phyloP scores from a whole-genome alignment of 2,797 vertebrate genomes.

The Hylomyscus alleni region DNA sequence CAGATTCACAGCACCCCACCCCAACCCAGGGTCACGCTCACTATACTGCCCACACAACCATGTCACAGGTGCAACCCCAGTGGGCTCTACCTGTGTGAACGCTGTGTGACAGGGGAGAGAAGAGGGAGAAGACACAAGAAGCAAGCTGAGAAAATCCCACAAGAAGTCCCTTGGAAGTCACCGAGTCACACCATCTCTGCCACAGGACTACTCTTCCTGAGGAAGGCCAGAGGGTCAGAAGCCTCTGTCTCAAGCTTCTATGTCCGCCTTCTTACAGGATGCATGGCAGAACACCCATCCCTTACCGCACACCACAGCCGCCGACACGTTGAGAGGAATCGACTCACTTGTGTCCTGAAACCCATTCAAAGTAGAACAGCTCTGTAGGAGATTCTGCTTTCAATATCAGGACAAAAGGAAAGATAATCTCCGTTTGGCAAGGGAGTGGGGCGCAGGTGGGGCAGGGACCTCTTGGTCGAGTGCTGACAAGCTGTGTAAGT shows the following conservation, averaged over 20 bases:
- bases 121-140: background rate
- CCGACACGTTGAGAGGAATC: background rate
- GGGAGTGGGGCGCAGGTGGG: background rate
- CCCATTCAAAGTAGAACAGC: background rate
- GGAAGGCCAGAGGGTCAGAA: background rate
- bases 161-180: background rate
- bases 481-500: background rate
- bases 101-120: background rate
- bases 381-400: no score
- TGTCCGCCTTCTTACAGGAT: background rate
- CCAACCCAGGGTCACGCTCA: background rate
- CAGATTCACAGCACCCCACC: background rate
- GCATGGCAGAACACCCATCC: background rate
- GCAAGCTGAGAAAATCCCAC: background rate
- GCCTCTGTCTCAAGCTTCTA: background rate
- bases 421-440: background rate
- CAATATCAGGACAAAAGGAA: background rate
- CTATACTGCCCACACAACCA: background rate
- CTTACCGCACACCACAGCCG: background rate
- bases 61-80: background rate
- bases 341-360: constrained; percentile 23
- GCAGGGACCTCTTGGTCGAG: background rate
- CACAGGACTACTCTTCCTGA: background rate
- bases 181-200: background rate
- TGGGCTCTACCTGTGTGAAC: background rate